Percentiles rank a stretch among this genome's conserved stretches.
phyloP scores from a whole-genome alignment of 1,140 invertebrate genomes.

The Apis cerana region DNA sequence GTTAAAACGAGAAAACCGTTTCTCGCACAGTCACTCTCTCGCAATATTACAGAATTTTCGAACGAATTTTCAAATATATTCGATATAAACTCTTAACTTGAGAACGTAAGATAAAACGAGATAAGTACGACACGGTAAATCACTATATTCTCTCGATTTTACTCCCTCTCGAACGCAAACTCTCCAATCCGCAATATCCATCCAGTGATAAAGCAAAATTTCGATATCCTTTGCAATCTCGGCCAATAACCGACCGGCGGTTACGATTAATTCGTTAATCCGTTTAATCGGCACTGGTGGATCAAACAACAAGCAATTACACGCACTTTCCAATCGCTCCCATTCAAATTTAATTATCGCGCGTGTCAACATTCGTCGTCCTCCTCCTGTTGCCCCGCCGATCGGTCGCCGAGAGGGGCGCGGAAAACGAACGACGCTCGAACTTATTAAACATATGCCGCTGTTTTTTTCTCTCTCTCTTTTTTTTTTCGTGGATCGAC shows the following conservation, averaged over 20 bases:
- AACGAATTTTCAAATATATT: too few relatives aligned
- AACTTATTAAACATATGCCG: constrained; percentile 77
- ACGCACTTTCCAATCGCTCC: constrained; percentile 57
- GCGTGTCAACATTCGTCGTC: constrained; percentile 62
- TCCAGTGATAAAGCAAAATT: neutral
- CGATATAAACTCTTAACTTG: too few relatives aligned
- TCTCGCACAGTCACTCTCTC: too few relatives aligned
- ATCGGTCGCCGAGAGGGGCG: neutral
- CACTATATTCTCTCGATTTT: too few relatives aligned
- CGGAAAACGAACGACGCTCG: constrained; percentile 56
- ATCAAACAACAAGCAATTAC: constrained; percentile 28
- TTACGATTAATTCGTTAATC: constrained; percentile 3
- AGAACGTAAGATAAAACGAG: too few relatives aligned
- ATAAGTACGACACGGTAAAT: too few relatives aligned
- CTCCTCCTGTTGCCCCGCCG: neutral
- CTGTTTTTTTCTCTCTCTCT: constrained; percentile 51
- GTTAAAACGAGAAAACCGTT: too few relatives aligned
- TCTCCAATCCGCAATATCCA: neutral
- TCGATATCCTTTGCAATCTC: neutral
- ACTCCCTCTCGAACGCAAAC: too few relatives aligned
- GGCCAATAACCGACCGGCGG: neutral
- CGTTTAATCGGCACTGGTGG: constrained; percentile 9
- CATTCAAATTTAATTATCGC: constrained; percentile 63
- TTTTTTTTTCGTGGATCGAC: too few relatives aligned
- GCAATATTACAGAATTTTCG: too few relatives aligned